Percentiles rank a stretch among this genome's conserved stretches.
These are phyloP conservation scores for Dynastes tityus DNA, from an alignment of 2,888 invertebrate species.

Conservation along the genomic window DNA sequence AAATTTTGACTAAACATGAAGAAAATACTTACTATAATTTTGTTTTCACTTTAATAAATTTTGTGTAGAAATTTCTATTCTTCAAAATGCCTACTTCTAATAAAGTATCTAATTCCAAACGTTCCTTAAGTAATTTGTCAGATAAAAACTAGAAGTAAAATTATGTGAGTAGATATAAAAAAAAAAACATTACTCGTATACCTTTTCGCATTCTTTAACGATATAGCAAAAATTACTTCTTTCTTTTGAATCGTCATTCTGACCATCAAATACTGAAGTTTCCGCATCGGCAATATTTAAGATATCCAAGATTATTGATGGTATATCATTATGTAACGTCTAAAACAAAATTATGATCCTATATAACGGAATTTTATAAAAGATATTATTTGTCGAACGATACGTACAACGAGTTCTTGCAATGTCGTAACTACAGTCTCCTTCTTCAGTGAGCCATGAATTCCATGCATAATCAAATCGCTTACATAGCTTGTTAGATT, in stretches of 20 bases:
- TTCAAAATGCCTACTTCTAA: slow-evolving; percentile 93
- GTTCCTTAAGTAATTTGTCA: slow-evolving; percentile 91
- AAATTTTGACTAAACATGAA: slow-evolving; percentile 14
- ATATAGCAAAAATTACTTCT: slow-evolving; percentile 84
- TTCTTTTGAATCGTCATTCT: slow-evolving; percentile 76
- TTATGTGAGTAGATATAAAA: neutral
- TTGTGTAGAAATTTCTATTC: slow-evolving; percentile 92
- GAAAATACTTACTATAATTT: slow-evolving; percentile 91
- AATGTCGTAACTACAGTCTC: slow-evolving; percentile 83
- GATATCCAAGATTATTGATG: slow-evolving; percentile 88
- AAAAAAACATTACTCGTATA: slow-evolving; percentile 62
- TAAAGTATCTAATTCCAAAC: slow-evolving; percentile 93
- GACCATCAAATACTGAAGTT: slow-evolving; percentile 78
- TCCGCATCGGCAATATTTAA: slow-evolving; percentile 90
- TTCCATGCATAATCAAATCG: slow-evolving; percentile 85
- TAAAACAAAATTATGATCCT: slow-evolving; percentile 69
- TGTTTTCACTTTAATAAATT: slow-evolving; percentile 98
- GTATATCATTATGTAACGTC: slow-evolving; percentile 84
- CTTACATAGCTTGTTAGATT: slow-evolving; percentile 84
- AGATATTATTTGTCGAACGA: slow-evolving; percentile 16
- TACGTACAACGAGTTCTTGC: slow-evolving; percentile 83
- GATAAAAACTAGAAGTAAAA: slow-evolving; percentile 75
- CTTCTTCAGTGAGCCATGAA: slow-evolving; percentile 84
- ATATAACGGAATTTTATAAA: slow-evolving; percentile 21
- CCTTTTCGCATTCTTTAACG: slow-evolving; percentile 86